Evolutionary conservation across 92 coral and sea anemone genomes (phyloP), one percentile per base, ranked within the genome.

Genomic region (Meandrina meandrites): DNA sequence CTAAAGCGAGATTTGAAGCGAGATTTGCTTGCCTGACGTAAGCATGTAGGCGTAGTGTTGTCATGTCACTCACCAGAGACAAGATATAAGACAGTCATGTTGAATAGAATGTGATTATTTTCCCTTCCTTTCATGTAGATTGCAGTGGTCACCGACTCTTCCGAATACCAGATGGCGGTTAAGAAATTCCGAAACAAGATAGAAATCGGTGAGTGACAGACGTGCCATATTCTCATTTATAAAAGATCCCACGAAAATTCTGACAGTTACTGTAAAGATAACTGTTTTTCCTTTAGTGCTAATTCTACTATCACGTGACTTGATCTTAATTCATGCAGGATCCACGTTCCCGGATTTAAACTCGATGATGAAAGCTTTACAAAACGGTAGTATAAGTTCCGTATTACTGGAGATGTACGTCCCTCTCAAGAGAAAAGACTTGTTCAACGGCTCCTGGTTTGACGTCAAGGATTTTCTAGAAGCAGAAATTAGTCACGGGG

Each of bases 361-460:
- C 31, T 83, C 86, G 21, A 71, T 92, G 90, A 57, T 89, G 11
- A 8, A 50, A 28, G 94, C 94, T 10, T 81, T 89, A 8, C 56
- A 19, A 40, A 24, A 36, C 13, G 76, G 84, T 9, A 77, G 82
- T 27, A 75, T 79, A 27, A 84, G 75, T n/a, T 78, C 84, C 21
- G 83, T 83, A 8, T 79, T 92, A n/a, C 76, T 92, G 24, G 94
- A 92, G 17, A 91, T 87, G 76, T 89, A 86, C 81, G 86, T 89
- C 17, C 90, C 86, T 6, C 83, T 85, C 69, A 73, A 66, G 19
- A 81, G 92, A 45, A 81, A 71, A 14, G 91, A 92, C 45, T 75
- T 92, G 19, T 87, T 92, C 45, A 92, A 92, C 54, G 89, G 84
- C n/a, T 82, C 92, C 6, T 89, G 92, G 94, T 89, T 54, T 75